Conservation (phyloP, 2,888 invertebrate species). For the Diarsia mendica region DNA sequence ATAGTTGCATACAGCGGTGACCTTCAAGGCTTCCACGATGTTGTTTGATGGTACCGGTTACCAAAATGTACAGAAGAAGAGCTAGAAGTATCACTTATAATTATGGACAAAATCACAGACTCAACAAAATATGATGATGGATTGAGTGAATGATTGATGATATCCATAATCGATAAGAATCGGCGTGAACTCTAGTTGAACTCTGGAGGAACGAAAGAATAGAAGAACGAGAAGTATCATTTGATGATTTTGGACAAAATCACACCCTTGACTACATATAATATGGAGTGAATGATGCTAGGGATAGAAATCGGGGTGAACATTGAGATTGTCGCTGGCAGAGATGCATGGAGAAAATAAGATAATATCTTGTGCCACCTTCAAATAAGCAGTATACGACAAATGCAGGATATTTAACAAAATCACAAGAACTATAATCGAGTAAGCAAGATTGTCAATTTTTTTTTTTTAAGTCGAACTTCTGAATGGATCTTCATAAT, state of each 20-base stretch:
- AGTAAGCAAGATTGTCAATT: background rate
- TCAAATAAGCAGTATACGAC: background rate
- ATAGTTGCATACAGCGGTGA: constrained; percentile 25
- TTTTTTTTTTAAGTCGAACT: background rate
- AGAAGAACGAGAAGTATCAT: too few relatives aligned
- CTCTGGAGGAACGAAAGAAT: too few relatives aligned
- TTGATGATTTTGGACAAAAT: too few relatives aligned
- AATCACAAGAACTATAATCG: background rate
- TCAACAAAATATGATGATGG: background rate
- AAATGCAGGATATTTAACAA: background rate
- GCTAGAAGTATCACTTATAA: background rate
- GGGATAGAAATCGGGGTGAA: background rate
- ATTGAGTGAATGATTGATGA: too few relatives aligned
- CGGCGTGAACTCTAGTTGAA: too few relatives aligned
- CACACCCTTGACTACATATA: too few relatives aligned
- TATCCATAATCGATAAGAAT: too few relatives aligned
- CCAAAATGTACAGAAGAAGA: background rate
- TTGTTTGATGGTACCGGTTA: constrained; percentile 21
- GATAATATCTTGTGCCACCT: background rate
- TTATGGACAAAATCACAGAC: background rate
- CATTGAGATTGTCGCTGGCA: background rate
- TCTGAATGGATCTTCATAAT: background rate
- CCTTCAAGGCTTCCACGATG: constrained; percentile 35
- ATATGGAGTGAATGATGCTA: background rate
- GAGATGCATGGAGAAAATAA: background rate